Percentiles rank a stretch among this genome's conserved stretches.
Conservation (phyloP, 2,797 vertebrate species). For the Sphenopsis melanotis region DNA sequence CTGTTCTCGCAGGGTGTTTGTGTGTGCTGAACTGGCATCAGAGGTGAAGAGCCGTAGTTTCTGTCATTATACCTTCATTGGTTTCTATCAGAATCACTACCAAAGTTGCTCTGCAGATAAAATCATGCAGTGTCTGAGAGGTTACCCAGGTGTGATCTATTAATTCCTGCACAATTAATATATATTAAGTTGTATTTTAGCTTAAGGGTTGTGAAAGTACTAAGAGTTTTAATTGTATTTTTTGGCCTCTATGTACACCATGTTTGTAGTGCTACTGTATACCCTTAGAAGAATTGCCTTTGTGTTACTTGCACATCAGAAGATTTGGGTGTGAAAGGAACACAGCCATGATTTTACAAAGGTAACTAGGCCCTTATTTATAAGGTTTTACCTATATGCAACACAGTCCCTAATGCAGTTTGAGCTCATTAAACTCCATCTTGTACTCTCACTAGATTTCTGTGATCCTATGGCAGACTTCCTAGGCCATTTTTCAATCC, state of each 20-base stretch:
- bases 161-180: neutral
- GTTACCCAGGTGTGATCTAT: neutral
- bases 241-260: neutral
- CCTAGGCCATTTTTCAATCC: neutral
- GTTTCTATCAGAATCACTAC: neutral
- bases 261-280: neutral
- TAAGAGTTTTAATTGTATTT: neutral
- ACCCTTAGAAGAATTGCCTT: neutral
- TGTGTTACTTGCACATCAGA: neutral
- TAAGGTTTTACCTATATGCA: neutral
- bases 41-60: neutral
- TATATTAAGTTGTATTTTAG: neutral
- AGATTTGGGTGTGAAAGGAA: neutral
- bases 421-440: neutral
- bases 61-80: neutral
- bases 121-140: neutral
- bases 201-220: neutral
- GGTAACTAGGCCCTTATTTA: neutral
- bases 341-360: neutral
- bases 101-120: neutral
- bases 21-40: neutral
- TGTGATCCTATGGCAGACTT: neutral
- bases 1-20: neutral
- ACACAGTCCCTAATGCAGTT: neutral
- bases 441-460: neutral